Evolutionary conservation across 1,140 invertebrate species (phyloP).

Genomic region (Pseudomyrmex cubaensis): DNA sequence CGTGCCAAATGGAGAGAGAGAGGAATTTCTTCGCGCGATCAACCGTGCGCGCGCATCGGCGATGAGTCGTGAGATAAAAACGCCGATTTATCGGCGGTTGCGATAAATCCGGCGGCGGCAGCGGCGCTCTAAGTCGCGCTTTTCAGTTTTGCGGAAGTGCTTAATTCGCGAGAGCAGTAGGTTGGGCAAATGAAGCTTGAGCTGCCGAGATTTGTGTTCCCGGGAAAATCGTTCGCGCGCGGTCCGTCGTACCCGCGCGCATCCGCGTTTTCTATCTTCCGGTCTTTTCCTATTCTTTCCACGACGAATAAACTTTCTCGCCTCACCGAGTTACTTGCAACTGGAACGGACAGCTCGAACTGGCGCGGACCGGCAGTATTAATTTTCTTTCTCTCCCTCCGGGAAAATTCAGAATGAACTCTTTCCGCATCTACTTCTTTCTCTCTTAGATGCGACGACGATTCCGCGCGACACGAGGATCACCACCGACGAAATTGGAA

Average conservation of each 20-base stretch:
- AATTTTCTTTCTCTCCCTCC: constrained; percentile 10
- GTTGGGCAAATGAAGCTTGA: constrained; percentile 31
- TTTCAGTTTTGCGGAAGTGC: constrained; percentile 8
- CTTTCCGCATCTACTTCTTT: background rate
- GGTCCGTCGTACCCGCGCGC: background rate
- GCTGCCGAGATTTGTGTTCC: constrained; percentile 37
- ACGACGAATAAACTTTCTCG: constrained; percentile 40
- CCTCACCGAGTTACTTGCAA: constrained; percentile 14
- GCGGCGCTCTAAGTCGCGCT: constrained; percentile 12
- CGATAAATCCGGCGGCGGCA: constrained; percentile 35
- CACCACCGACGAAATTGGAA: constrained; percentile 62
- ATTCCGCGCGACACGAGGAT: constrained; percentile 34
- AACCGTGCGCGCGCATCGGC: background rate
- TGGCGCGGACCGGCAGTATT: constrained; percentile 10
- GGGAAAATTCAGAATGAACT: constrained; percentile 12
- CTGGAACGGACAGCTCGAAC: constrained; percentile 44
- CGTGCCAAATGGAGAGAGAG: constrained; percentile 22
- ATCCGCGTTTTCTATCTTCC: background rate
- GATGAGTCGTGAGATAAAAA: constrained; percentile 44
- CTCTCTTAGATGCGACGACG: constrained; percentile 19
- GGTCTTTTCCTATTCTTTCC: background rate
- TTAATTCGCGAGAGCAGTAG: constrained; percentile 21
- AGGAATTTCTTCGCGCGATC: background rate
- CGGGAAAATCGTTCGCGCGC: constrained; percentile 4
- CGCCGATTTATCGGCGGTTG: background rate